Base-by-base conservation (phyloP, 2,113 vertebrate genomes). In the Chaetura pelagica region DNA sequence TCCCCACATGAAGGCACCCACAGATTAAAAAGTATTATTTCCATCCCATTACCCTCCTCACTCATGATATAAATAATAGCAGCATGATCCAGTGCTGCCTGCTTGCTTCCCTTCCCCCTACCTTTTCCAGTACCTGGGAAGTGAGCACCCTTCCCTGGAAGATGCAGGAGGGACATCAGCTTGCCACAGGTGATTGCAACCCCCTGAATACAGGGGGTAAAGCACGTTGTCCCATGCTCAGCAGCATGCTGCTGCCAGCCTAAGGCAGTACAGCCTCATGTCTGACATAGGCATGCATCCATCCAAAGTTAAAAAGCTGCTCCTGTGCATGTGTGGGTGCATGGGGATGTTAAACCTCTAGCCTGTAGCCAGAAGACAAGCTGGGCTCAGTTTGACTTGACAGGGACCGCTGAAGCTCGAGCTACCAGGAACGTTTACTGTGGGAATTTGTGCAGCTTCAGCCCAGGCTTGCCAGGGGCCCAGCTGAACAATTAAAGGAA, bases 401-500 rank as follows among this genome's bases (percentile, higher is more conserved):
- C 84, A 83, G 71, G n/a, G n/a, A 79, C 35, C 1, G 2, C 66
- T 63, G 90, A 84, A 86, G 29, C 44, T 80, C 0, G 0, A 67
- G 32, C 67, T 83, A 34, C 51, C 55, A 52, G 82, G 74, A 79
- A n/a, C 9, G 1, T 93, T 83, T 84, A 52, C 61, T 27, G 69
- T 68, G 38, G 0, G 0, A 75, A 69, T 77, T 83, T 73, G 48
- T 52, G 59, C 75, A 91, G 92, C 75, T 87, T 91, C 78, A 74
- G 68, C 49, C 81, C 42, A 12, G 27, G 83, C 58, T 92, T 95
- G 88, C 92, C 92, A 94, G 49, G 89, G 83, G 86, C 85, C 52
- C 94, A 96, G 94, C 83, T 94, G 92, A 96, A 94, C 83, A 90
- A 92, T 90, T 96, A 90, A 93, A 94, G 57, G 73, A 68, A 97